Evolutionary conservation across 2,113 vertebrate genomes (phyloP), one percentile per base, ranked within the genome.

Genomic region (Odocoileus hemionus): DNA sequence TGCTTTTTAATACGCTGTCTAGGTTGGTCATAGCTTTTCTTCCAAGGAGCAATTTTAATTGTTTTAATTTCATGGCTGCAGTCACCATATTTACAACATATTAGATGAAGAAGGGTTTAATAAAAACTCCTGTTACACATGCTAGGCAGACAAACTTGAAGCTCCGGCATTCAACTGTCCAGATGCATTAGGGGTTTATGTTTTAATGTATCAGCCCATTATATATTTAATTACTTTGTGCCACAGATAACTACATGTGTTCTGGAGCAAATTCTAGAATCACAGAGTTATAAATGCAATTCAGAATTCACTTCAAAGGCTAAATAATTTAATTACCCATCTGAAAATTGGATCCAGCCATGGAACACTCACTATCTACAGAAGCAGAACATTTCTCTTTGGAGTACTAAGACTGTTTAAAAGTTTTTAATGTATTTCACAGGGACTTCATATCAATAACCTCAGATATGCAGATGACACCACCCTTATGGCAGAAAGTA

Each of bases 231-330:
- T 64, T 88, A 57, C 74, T 58, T 95, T 90, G 67, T 23, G 17
- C 21, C n/a, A 76, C 5, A 15, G 52, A 96, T 15, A 79, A 83
- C 11, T 50, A 6, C 47, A 26, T 70, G 15, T 55, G 6, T 74
- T 91, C 7, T 54, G 64, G 11, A 92, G 86, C 74, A 96, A 93
- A 58, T 85, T 39, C 25, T 89, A 97, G 15, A 96, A 86, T 25
- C 30, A 89, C 11, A 33, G n/a, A 55, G 6, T 94, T 89, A 61
- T 23, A 87, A 92, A 30, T 16, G 36, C 45, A 94, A 88, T 89
- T 60, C 78, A 78, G 43, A 87, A 90, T 14, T 14, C 3, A 76
- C 1, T 1, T 90, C 21, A 92, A 91, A 94, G 39, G n/a, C n/a
- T 70, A 55, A 50, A 15, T 54, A 84, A 50, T 89, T 91, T 82